Evolutionary conservation across 2,797 vertebrate species (phyloP).

Genomic region (Sebastes iracundus): DNA sequence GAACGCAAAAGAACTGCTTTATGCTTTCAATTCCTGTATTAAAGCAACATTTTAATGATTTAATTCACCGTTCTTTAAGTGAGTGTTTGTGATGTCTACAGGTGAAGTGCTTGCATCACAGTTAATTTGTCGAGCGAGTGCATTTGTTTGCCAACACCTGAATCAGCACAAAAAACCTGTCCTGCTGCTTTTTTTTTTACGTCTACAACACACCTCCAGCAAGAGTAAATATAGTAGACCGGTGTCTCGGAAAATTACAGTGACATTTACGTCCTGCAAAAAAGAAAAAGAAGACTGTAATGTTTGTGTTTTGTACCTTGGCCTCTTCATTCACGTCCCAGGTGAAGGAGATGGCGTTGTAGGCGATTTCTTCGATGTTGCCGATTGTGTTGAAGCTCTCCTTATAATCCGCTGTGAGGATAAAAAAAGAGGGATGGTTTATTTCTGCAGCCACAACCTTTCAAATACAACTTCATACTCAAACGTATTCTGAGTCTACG

Average conservation of each 20-base stretch:
- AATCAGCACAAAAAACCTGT: slow-evolving; percentile 71
- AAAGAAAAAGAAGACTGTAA: background rate
- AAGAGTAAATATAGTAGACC: slow-evolving; percentile 43
- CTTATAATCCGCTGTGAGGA: slow-evolving; percentile 92
- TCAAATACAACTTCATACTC: background rate
- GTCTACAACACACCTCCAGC: slow-evolving; percentile 44
- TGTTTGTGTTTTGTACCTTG: slow-evolving; percentile 84
- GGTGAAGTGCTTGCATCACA: slow-evolving; percentile 29
- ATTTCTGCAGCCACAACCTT: background rate
- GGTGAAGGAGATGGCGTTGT: slow-evolving; percentile 98
- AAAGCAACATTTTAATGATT: background rate
- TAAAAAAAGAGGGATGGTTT: background rate
- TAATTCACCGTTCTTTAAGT: background rate
- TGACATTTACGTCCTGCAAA: slow-evolving; percentile 15
- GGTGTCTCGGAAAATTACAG: slow-evolving; percentile 53
- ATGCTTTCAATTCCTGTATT: background rate
- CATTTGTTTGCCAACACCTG: slow-evolving; percentile 69
- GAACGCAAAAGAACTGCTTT: background rate
- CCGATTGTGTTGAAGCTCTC: slow-evolving; percentile 98
- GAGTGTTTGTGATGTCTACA: background rate
- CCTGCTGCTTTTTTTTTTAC: slow-evolving; percentile 48
- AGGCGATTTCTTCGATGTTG: slow-evolving; percentile 98
- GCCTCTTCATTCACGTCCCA: slow-evolving; percentile 99
- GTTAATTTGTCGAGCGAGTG: slow-evolving; percentile 24
- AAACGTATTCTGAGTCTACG: background rate